Conservation (phyloP, 37 sponge, comb jelly and placozoan species). For the Aphrocallistes beatrix region DNA sequence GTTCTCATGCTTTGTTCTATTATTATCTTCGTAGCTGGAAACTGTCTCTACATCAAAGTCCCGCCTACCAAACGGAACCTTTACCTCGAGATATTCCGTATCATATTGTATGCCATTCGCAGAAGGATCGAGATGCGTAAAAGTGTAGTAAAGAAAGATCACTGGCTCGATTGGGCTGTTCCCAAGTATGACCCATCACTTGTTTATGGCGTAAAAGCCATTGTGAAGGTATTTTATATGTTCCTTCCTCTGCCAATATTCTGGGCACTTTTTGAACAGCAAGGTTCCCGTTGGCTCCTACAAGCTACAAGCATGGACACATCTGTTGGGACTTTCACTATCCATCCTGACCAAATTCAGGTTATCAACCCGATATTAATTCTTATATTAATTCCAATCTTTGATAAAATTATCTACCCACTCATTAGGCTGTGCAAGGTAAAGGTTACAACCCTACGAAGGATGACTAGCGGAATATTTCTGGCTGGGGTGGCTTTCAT, state of each 20-base stretch:
- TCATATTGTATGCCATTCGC: neutral
- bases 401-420: conserved; percentile 84
- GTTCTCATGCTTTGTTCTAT: conserved; percentile 74
- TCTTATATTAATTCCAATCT: conserved; percentile 80
- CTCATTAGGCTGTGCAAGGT: conserved; percentile 44
- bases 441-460: conserved; percentile 40
- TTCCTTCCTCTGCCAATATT: conserved; percentile 85
- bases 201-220: conserved; percentile 44
- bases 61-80: conserved; percentile 21
- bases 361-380: conserved; percentile 86
- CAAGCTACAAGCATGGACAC: conserved; percentile 76
- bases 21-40: conserved; percentile 31
- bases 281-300: conserved; percentile 91
- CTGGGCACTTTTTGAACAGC: conserved; percentile 97
- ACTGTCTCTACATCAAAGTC: conserved; percentile 28
- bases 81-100: neutral
- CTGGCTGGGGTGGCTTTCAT: conserved; percentile 75
- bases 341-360: conserved; percentile 86
- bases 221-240: conserved; percentile 69
- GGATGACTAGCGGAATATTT: conserved; percentile 78
- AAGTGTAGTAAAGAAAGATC: neutral
- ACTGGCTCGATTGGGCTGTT: conserved; percentile 21
- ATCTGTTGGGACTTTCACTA: conserved; percentile 36
- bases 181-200: neutral
- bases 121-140: conserved; percentile 9